A percentile compares a stretch with the other conserved stretches of the same genome.
Evolutionary conservation across 92 coral and sea anemone species (phyloP).

Genomic region (Parazoanthus atlanticus): DNA sequence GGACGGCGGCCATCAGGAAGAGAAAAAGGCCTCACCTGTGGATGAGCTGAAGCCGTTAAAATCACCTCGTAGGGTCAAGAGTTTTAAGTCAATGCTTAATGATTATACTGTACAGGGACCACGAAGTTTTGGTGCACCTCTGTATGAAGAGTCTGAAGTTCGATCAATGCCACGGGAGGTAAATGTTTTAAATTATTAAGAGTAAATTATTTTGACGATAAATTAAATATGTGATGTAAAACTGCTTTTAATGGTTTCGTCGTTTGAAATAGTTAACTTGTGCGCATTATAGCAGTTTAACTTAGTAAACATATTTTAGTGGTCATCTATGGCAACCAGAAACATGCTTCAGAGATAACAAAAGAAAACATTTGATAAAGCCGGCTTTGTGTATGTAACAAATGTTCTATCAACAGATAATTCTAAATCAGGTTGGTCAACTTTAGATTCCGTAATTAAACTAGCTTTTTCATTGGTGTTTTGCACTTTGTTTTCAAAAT

Average conservation of each 20-base stretch:
- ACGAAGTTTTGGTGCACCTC: slow-evolving; percentile 68
- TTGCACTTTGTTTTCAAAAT: no score
- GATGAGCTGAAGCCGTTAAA: slow-evolving; percentile 13
- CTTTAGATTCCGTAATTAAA: no score
- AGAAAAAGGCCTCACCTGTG: slow-evolving; percentile 7
- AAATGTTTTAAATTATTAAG: not conserved
- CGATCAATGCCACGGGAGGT: slow-evolving; percentile 14
- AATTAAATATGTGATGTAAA: no score
- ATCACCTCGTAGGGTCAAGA: slow-evolving; percentile 52
- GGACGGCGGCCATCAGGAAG: slow-evolving; percentile 22
- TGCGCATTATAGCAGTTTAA: no score
- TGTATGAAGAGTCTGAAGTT: slow-evolving; percentile 53
- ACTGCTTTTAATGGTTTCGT: slow-evolving; percentile 4
- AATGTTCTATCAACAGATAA: no score
- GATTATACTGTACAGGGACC: slow-evolving; percentile 86
- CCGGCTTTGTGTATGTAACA: no score
- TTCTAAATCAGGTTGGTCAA: no score
- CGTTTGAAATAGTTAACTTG: not conserved
- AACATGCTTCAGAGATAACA: not conserved
- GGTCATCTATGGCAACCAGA: not conserved
- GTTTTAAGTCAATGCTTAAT: slow-evolving; percentile 81
- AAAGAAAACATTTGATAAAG: no score
- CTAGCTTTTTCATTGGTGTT: no score
- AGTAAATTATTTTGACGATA: not conserved
- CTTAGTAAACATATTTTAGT: not conserved